Base-by-base conservation (phyloP, 2,797 vertebrate genomes). In the Falco berigora region DNA sequence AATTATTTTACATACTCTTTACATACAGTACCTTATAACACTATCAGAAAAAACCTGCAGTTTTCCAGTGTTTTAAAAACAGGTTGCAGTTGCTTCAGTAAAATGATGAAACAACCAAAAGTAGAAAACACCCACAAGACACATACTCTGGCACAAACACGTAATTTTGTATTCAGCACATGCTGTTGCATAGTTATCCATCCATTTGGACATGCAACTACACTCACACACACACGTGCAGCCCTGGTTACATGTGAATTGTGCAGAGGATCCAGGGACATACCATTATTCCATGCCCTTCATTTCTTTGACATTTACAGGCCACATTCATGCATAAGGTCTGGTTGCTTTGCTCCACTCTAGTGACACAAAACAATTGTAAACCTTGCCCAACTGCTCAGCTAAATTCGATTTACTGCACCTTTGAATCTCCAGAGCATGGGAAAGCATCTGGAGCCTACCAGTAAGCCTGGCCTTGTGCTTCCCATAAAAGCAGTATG, bases 81-180 rank as follows among this genome's bases (percentile, higher is more conserved):
- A 0, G 1, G 20, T 21, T 59, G 22, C 18, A n/a, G 12, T 32
- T 42, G 9, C n/a, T 58, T 34, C 36, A 56, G 44, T 46, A 73
- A 55, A 1, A 17, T 2, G 6, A 71, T 52, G 12, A 75, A 75
- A 87, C 10, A 78, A 73, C 6, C 42, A 38, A 38, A 66, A 63
- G 25, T 1, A 56, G 62, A 42, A 77, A 74, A 61, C 1, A 4
- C 22, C 14, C 40, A 42, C 28, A 61, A 68, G 42, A 75, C 1
- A 27, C 1, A 6, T 12, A 10, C 4, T 3, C 59, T 46, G 59
- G 9, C 28, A 58, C 42, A 82, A 63, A 53, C 12, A 32, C 0
- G 1, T 30, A 66, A 11, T 5, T 9, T 1, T 1, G 14, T 8
- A 25, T n/a, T 56, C 16, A 16, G 22, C 6, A 7, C 1, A 1